Evolutionary conservation across 2,888 invertebrate genomes (phyloP).

Genomic region (Hirtodrosophila histrioides): DNA sequence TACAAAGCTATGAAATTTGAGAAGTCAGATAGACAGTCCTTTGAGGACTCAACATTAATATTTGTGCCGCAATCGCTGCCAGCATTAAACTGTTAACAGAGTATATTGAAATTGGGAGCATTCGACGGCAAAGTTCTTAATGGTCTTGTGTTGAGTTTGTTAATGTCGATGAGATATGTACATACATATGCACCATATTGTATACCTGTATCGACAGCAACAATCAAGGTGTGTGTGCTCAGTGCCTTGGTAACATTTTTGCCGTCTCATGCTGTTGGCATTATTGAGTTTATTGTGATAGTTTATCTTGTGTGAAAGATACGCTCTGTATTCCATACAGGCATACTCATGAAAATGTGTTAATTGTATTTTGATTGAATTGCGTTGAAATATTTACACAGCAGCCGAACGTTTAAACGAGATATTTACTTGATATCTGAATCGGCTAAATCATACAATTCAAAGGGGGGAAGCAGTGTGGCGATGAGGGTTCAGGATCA

Average conservation of each 20-base stretch:
- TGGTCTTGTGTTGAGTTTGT: too few relatives aligned
- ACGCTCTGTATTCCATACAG: conserved; percentile 15
- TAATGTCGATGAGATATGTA: conserved; percentile 23
- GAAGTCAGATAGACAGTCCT: too few relatives aligned
- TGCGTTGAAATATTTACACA: conserved; percentile 66
- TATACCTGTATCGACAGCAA: conserved; percentile 34
- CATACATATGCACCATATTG: conserved; percentile 27
- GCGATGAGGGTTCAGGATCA: conserved; percentile 14
- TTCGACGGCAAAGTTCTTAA: too few relatives aligned
- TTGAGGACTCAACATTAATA: too few relatives aligned
- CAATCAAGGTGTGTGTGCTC: conserved; percentile 50
- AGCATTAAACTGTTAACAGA: too few relatives aligned
- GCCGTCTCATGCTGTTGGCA: conserved; percentile 52
- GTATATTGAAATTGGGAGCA: too few relatives aligned
- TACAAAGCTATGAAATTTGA: too few relatives aligned
- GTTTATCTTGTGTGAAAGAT: conserved; percentile 57
- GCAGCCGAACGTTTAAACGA: conserved; percentile 34
- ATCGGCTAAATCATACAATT: neutral
- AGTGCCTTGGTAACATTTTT: conserved; percentile 28
- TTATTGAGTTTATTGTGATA: conserved; percentile 63
- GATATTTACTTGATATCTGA: conserved; percentile 35
- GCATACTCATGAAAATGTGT: conserved; percentile 52
- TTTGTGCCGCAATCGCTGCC: too few relatives aligned
- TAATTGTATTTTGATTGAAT: conserved; percentile 78
- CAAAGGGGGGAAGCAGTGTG: neutral